Conservation (phyloP, 2,888 invertebrate genomes). For the Pyrgus malvae region DNA sequence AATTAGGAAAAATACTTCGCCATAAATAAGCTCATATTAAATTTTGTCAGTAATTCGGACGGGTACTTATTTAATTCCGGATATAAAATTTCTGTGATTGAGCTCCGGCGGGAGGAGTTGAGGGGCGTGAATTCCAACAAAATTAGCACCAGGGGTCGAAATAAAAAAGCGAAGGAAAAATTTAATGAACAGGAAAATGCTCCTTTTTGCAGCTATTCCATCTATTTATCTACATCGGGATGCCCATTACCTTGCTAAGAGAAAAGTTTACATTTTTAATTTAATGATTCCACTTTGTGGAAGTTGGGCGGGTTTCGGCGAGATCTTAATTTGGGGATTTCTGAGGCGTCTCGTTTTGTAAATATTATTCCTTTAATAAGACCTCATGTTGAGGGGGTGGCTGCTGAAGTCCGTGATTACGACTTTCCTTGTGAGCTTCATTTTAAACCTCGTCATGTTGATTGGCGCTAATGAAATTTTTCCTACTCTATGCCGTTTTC, state of each 20-base stretch:
- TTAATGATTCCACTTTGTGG: constrained; percentile 83
- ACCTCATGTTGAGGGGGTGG: constrained; percentile 80
- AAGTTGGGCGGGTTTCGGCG: constrained; percentile 82
- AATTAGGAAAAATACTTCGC: constrained; percentile 65
- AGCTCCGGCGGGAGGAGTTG: constrained; percentile 77
- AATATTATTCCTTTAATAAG: constrained; percentile 83
- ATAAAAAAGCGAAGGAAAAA: constrained; percentile 82
- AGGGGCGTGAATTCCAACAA: constrained; percentile 83
- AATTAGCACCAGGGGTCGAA: constrained; percentile 83
- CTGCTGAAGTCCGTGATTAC: constrained; percentile 80
- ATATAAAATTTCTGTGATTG: constrained; percentile 83
- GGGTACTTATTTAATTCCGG: constrained; percentile 83
- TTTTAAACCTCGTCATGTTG: constrained; percentile 82
- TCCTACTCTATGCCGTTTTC: constrained; percentile 75
- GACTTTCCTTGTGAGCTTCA: constrained; percentile 80
- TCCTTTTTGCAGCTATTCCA: constrained; percentile 82
- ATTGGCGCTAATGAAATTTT: constrained; percentile 83
- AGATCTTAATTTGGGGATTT: constrained; percentile 83
- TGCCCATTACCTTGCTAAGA: constrained; percentile 83
- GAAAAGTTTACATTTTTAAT: constrained; percentile 83
- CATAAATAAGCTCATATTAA: constrained; percentile 77
- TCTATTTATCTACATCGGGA: constrained; percentile 83
- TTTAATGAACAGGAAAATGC: constrained; percentile 84
- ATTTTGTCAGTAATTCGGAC: constrained; percentile 73
- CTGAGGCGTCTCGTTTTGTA: constrained; percentile 82